These are phyloP conservation scores for Guaruba guarouba DNA, from an alignment of 2,113 vertebrate species.

Conservation along the genomic window DNA sequence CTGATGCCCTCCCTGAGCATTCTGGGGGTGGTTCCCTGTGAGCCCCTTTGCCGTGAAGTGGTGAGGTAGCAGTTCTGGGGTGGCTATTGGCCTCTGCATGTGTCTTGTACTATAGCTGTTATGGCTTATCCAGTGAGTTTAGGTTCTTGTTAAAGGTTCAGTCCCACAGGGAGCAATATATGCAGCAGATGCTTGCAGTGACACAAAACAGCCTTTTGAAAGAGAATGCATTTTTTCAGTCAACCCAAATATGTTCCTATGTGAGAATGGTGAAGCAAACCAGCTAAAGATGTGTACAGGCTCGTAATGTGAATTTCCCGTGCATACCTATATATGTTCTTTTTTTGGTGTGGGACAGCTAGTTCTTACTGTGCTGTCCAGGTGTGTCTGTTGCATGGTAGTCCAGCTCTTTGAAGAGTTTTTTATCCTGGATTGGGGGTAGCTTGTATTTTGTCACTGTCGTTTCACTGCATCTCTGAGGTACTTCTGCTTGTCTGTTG, in stretches of 20 bases:
- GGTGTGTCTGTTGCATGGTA: neutral
- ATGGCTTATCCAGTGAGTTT: neutral
- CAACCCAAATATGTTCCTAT: neutral
- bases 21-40: neutral
- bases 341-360: neutral
- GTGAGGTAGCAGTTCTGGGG: neutral
- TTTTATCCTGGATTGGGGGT: neutral
- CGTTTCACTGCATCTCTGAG: neutral
- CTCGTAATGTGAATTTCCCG: neutral
- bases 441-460: neutral
- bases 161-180: constrained; percentile 7
- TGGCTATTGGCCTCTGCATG: neutral
- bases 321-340: neutral
- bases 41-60: neutral
- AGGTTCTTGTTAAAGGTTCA: neutral
- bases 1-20: neutral
- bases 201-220: constrained; percentile 25
- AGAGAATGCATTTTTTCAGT: neutral
- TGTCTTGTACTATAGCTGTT: neutral
- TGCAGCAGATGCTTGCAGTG: constrained; percentile 2
- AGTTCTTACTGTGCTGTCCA: neutral
- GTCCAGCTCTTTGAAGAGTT: neutral
- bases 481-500: neutral
- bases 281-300: neutral
- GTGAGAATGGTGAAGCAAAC: neutral